Evolutionary conservation across 2,797 vertebrate species (phyloP).

Genomic region (Chiroxiphia lanceolata): DNA sequence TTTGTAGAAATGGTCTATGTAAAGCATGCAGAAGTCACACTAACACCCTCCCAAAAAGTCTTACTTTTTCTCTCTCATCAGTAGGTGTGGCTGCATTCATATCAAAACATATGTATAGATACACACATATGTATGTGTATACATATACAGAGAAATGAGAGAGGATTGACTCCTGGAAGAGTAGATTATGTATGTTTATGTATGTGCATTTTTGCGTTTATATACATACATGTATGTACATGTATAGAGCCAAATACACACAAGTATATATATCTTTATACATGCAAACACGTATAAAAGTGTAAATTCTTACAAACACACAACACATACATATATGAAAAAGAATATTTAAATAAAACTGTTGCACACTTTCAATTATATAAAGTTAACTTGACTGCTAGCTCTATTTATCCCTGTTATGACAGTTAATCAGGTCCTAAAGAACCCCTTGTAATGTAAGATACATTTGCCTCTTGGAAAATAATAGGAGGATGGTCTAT

Average conservation of each 20-base stretch:
- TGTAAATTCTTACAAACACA: not conserved
- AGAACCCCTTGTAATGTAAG: not conserved
- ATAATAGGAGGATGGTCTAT: not conserved
- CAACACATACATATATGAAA: not conserved
- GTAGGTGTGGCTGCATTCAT: not conserved
- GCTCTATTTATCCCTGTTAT: not conserved
- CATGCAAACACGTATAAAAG: not conserved
- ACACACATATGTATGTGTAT: not conserved
- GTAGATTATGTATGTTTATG: not conserved
- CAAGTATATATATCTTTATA: not conserved
- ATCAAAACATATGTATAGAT: not conserved
- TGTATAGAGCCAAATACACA: not conserved
- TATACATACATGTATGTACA: not conserved
- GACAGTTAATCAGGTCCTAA: not conserved
- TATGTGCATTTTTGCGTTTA: not conserved
- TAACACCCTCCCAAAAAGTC: not conserved
- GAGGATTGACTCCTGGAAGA: not conserved
- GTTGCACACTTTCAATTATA: not conserved
- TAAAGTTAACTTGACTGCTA: not conserved
- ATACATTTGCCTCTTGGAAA: not conserved
- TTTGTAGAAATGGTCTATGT: not conserved
- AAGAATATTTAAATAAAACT: not conserved
- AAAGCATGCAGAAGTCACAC: not conserved
- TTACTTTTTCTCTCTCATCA: not conserved
- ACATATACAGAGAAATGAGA: not conserved